Conservation (phyloP, 2,113 vertebrate species). For the Tyrannus savana region DNA sequence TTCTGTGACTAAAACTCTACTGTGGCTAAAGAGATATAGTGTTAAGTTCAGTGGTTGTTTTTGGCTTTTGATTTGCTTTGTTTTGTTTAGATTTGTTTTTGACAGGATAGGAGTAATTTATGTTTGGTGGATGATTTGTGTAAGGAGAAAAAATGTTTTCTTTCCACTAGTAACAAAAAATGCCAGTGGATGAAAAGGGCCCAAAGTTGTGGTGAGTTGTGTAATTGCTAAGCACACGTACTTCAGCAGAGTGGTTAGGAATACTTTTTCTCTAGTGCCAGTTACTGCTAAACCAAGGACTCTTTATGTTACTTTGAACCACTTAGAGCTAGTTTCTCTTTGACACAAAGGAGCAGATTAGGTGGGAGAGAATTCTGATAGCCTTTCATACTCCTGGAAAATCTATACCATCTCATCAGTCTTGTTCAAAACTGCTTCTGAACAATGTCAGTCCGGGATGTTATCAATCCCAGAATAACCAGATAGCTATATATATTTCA, state of each 20-base stretch:
- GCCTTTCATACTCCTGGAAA: neutral
- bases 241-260: neutral
- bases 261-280: neutral
- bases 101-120: neutral
- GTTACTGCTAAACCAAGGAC: neutral
- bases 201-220: neutral
- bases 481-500: conserved; percentile 24
- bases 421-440: conserved; percentile 16
- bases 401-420: conserved; percentile 31
- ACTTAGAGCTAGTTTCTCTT: neutral
- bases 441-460: conserved; percentile 17
- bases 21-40: neutral
- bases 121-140: neutral
- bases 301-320: neutral
- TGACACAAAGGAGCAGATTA: neutral
- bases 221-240: neutral
- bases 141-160: neutral
- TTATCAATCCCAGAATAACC: conserved; percentile 35
- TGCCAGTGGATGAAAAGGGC: neutral
- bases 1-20: neutral
- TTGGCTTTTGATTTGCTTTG: neutral
- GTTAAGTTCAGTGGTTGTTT: neutral
- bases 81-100: neutral
- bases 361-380: neutral
- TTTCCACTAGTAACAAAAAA: neutral